Percentiles rank a stretch among this genome's conserved stretches.
phyloP scores from a whole-genome alignment of 2,797 vertebrate genomes.

The Sandelia bainsii region DNA sequence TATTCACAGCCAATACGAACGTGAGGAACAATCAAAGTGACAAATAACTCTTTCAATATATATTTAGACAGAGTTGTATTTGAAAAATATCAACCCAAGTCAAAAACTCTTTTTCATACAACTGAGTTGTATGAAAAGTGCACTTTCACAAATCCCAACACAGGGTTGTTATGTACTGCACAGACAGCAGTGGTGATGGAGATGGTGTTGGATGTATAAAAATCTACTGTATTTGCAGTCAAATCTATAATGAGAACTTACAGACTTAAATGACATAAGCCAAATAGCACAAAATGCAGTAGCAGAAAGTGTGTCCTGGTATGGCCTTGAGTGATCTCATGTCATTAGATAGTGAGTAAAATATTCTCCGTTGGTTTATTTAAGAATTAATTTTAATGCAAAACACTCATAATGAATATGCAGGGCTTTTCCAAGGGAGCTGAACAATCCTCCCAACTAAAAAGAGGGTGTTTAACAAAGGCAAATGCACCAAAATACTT shows the following conservation, averaged over 20 bases:
- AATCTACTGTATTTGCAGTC: background rate
- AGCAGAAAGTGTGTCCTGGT: background rate
- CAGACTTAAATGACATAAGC: background rate
- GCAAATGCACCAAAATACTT: slow-evolving; percentile 26
- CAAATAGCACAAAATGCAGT: slow-evolving; percentile 19
- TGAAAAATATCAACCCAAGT: too few relatives aligned
- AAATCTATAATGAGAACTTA: background rate
- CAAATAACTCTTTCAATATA: background rate
- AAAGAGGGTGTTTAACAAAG: slow-evolving; percentile 18
- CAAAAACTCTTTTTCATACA: too few relatives aligned
- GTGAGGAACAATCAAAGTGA: background rate
- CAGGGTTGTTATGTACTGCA: too few relatives aligned
- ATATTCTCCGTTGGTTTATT: slow-evolving; percentile 8
- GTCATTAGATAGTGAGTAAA: background rate
- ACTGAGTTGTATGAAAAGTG: too few relatives aligned
- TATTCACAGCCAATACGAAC: too few relatives aligned
- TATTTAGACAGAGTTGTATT: too few relatives aligned
- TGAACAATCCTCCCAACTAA: background rate
- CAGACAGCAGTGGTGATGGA: background rate
- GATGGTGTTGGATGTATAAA: background rate
- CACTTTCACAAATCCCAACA: too few relatives aligned
- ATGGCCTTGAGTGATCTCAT: slow-evolving; percentile 7
- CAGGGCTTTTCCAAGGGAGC: background rate
- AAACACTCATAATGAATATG: background rate
- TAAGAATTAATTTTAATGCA: slow-evolving; percentile 1